phyloP scores from a whole-genome alignment of 2,888 invertebrate species.

The Kryphioiulus occultus region DNA sequence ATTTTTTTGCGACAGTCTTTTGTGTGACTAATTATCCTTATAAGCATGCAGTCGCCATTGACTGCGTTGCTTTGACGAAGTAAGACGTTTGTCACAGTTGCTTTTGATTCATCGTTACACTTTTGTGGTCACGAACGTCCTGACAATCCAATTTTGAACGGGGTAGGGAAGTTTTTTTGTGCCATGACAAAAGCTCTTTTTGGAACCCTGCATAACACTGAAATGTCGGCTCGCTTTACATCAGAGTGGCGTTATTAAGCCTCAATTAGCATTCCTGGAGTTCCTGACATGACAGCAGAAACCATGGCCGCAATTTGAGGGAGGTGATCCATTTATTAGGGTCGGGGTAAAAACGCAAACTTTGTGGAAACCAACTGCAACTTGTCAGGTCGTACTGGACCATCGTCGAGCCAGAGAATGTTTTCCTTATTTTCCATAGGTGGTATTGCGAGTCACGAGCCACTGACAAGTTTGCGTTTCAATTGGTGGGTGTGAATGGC shows the following conservation, averaged over 20 bases:
- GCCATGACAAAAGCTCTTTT: not conserved
- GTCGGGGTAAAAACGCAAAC: not conserved
- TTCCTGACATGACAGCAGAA: not conserved
- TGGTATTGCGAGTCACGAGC: not conserved
- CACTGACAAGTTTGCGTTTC: not conserved
- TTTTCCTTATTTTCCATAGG: not conserved
- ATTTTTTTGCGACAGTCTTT: no score
- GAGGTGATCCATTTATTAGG: conserved; percentile 4
- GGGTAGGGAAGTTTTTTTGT: not conserved
- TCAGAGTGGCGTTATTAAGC: not conserved
- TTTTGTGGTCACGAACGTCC: not conserved
- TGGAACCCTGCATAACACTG: not conserved
- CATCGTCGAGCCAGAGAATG: not conserved
- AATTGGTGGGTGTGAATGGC: not conserved
- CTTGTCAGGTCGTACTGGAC: not conserved
- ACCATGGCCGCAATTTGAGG: not conserved
- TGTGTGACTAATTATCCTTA: no score
- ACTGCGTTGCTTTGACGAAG: not conserved
- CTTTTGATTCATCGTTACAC: not conserved
- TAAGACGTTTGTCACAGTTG: not conserved
- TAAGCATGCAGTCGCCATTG: not conserved
- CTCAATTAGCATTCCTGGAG: not conserved
- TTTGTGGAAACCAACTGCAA: not conserved
- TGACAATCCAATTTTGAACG: not conserved
- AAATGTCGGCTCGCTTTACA: not conserved